Percentiles rank a stretch among this genome's conserved stretches.
Evolutionary conservation across 2,113 vertebrate species (phyloP).

Genomic region (Macroglossus sobrinus): DNA sequence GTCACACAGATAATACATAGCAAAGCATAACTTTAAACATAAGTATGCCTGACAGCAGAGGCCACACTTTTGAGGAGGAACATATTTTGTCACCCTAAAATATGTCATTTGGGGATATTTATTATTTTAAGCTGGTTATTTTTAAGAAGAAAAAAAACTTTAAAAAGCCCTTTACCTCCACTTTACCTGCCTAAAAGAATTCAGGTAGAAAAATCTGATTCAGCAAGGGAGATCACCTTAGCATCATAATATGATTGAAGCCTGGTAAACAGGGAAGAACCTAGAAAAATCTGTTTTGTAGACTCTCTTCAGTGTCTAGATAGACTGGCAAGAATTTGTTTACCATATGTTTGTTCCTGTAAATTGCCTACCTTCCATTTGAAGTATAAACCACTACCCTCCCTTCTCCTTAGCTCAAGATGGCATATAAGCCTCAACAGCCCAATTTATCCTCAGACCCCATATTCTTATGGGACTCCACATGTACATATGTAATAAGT

Average conservation of each 20-base stretch:
- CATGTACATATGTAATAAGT: too few species aligned
- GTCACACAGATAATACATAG: not conserved
- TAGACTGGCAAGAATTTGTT: not conserved
- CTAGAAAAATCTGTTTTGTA: not conserved
- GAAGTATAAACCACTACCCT: not conserved
- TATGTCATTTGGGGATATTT: not conserved
- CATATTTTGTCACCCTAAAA: not conserved
- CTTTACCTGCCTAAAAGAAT: not conserved
- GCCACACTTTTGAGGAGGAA: not conserved
- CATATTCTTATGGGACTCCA: too few species aligned
- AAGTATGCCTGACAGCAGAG: not conserved
- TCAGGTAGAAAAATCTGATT: not conserved
- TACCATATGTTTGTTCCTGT: not conserved
- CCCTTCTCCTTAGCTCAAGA: not conserved
- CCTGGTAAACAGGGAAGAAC: not conserved
- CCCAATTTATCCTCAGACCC: too few species aligned
- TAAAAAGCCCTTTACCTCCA: not conserved
- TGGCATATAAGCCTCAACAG: too few species aligned
- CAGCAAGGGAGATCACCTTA: not conserved
- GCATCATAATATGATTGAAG: not conserved
- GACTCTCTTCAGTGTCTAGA: not conserved
- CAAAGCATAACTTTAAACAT: not conserved
- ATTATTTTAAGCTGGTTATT: not conserved
- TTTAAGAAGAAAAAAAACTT: not conserved
- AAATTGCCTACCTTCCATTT: not conserved